Evolutionary conservation across 1,140 invertebrate genomes (phyloP).

Genomic region (Drosophila littoralis): DNA sequence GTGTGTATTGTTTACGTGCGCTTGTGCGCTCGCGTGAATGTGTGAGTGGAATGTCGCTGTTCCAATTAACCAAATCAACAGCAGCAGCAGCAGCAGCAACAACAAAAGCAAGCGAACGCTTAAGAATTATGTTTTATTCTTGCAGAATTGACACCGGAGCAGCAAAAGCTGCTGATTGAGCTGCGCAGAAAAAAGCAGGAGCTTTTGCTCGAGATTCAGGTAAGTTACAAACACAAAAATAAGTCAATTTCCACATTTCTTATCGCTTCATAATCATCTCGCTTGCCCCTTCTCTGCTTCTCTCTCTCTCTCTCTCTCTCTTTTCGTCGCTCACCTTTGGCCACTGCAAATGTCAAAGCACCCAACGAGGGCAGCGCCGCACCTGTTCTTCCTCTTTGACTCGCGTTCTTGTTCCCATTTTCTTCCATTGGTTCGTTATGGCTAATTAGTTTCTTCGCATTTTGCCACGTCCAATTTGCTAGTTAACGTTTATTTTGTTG

Average conservation of each 20-base stretch:
- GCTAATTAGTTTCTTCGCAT: constrained; percentile 62
- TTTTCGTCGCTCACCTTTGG: constrained; percentile 34
- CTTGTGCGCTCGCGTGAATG: constrained; percentile 28
- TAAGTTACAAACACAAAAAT: constrained; percentile 85
- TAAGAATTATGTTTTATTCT: constrained; percentile 90
- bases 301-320: background rate
- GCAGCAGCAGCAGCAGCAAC: constrained; percentile 23
- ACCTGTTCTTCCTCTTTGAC: constrained; percentile 22
- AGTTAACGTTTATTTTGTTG: constrained; percentile 30
- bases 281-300: background rate
- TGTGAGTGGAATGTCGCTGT: constrained; percentile 49
- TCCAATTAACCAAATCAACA: constrained; percentile 58
- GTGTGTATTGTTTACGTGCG: constrained; percentile 10
- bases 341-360: constrained; percentile 44
- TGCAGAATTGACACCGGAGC: constrained; percentile 95
- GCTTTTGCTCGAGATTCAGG: constrained; percentile 96
- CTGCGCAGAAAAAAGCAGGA: constrained; percentile 95
- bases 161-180: constrained; percentile 94
- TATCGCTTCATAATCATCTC: constrained; percentile 15
- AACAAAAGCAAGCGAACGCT: constrained; percentile 73
- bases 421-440: constrained; percentile 30
- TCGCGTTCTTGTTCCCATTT: constrained; percentile 17
- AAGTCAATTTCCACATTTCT: background rate
- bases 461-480: constrained; percentile 55
- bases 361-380: constrained; percentile 17